Percentiles rank a stretch among this genome's conserved stretches.
These are phyloP conservation scores for Crematogaster levior DNA, from an alignment of 2,888 invertebrate species.

Conservation along the genomic window DNA sequence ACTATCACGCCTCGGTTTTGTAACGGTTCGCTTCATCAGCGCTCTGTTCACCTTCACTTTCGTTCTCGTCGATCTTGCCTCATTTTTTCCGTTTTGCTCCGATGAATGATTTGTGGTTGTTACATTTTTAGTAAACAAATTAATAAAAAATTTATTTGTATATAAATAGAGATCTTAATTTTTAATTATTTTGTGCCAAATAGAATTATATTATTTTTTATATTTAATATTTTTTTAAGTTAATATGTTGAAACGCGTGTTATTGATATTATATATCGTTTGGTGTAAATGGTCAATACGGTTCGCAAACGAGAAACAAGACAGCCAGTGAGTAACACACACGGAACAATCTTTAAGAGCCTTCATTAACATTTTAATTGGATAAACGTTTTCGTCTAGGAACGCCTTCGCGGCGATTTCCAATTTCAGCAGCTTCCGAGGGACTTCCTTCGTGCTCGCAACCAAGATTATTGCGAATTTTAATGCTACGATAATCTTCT, in stretches of 20 bases:
- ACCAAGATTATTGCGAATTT: not conserved
- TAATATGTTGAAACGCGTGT: not conserved
- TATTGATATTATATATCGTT: not conserved
- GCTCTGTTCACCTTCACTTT: constrained; percentile 71
- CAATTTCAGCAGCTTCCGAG: constrained; percentile 50
- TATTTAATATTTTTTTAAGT: not conserved
- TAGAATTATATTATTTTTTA: not conserved
- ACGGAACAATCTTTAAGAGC: constrained; percentile 23
- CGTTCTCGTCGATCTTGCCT: constrained; percentile 57
- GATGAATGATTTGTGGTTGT: not conserved
- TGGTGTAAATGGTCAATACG: not conserved
- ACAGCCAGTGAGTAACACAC: not conserved
- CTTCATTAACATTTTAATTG: constrained; percentile 62
- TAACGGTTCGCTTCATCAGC: constrained; percentile 58
- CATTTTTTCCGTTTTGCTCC: not conserved
- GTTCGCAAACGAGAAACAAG: not conserved
- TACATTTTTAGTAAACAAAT: not conserved
- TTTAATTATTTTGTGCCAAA: not conserved
- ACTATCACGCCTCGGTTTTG: constrained; percentile 59
- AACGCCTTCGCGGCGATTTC: constrained; percentile 66
- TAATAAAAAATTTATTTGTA: no score
- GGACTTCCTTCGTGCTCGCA: not conserved
- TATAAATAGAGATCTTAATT: not conserved
- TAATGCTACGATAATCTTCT: not conserved
- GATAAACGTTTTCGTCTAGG: constrained; percentile 61